These are phyloP conservation scores for Thysanoteuthis rhombus DNA, from an alignment of 2,888 invertebrate species.

Conservation along the genomic window DNA sequence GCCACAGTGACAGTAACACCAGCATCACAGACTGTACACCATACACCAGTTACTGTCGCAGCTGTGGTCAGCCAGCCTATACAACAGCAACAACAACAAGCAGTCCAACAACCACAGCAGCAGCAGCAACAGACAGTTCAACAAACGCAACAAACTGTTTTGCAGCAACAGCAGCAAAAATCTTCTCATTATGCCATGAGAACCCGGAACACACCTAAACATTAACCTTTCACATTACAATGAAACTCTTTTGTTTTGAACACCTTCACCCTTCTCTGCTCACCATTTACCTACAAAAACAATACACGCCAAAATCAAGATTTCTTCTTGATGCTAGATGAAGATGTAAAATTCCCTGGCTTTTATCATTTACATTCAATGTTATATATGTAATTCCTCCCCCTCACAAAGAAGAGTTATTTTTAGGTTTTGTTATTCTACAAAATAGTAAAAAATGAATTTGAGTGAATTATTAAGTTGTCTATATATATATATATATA, in stretches of 20 bases:
- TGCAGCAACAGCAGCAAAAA: conserved; percentile 36
- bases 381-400: not conserved
- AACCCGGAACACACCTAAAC: conserved; percentile 57
- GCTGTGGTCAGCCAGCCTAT: not conserved
- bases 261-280: not conserved
- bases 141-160: not conserved
- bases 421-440: too few relatives aligned
- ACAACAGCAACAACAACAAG: not conserved
- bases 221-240: conserved; percentile 36
- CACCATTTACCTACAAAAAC: not conserved
- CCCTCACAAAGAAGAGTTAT: too few relatives aligned
- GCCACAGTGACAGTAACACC: conserved; percentile 15
- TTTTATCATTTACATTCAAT: not conserved
- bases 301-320: not conserved
- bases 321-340: not conserved
- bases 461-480: not conserved
- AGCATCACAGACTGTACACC: conserved; percentile 17
- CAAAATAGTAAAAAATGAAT: not conserved
- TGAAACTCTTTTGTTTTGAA: not conserved
- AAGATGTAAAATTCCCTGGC: not conserved
- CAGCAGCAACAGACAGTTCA: not conserved
- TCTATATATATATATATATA: not conserved
- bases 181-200: conserved; percentile 58
- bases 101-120: not conserved
- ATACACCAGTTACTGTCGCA: not conserved